phyloP scores from a whole-genome alignment of 2,797 vertebrate species.

The Mormyrus hasselquistii region DNA sequence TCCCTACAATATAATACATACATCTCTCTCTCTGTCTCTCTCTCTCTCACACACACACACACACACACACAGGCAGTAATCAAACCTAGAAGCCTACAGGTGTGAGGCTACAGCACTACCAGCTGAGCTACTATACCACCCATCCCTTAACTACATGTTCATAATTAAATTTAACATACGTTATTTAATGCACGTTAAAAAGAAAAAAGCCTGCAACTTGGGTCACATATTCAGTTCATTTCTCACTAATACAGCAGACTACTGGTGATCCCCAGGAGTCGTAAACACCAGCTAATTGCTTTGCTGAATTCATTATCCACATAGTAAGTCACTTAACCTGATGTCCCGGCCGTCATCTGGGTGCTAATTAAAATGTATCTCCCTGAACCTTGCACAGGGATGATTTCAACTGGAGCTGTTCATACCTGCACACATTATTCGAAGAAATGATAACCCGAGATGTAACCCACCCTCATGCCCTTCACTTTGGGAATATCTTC shows the following conservation, averaged over 20 bases:
- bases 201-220: not conserved
- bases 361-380: not conserved
- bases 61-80: not conserved
- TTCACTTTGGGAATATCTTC: not conserved
- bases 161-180: not conserved
- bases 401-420: not conserved
- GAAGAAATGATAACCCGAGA: not conserved
- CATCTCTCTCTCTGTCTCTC: not conserved
- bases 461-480: not conserved
- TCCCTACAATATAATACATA: not conserved
- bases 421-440: not conserved
- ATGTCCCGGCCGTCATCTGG: not conserved
- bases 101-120: not conserved
- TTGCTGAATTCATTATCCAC: slow-evolving; percentile 13
- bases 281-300: slow-evolving; percentile 7
- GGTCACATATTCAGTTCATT: not conserved
- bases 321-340: slow-evolving; percentile 5
- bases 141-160: not conserved
- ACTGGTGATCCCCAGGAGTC: not conserved
- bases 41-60: not conserved
- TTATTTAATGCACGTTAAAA: not conserved
- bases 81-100: not conserved
- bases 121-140: not conserved
- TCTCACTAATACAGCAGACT: not conserved
- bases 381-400: not conserved